These are phyloP conservation scores for Lithophane socia DNA, from an alignment of 2,888 invertebrate species.

Conservation along the genomic window DNA sequence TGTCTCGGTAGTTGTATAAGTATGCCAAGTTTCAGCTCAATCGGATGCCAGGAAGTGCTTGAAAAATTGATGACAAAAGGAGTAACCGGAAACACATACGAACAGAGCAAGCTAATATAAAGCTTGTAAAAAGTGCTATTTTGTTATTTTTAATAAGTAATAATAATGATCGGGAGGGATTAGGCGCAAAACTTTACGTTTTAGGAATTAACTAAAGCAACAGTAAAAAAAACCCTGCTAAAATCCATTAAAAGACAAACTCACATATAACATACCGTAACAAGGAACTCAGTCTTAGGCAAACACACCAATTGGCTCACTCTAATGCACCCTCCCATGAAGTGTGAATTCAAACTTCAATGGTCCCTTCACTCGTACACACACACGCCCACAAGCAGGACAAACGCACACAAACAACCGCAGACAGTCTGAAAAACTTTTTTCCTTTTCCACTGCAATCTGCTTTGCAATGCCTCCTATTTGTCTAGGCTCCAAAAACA, in stretches of 20 bases:
- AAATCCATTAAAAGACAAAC: background rate
- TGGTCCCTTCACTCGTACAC: conserved; percentile 45
- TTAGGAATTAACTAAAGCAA: background rate
- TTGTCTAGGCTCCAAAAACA: conserved; percentile 62
- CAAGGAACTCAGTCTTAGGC: conserved; percentile 23
- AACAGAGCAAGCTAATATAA: too few species aligned
- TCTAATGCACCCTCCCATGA: conserved; percentile 38
- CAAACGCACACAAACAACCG: conserved; percentile 54
- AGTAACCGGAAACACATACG: too few species aligned
- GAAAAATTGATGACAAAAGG: too few species aligned
- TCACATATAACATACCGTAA: background rate
- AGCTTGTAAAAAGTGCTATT: background rate
- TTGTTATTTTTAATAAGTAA: background rate
- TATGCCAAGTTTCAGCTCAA: too few species aligned
- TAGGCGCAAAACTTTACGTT: background rate
- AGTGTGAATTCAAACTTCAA: conserved; percentile 63
- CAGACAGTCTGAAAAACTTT: conserved; percentile 67
- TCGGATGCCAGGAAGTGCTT: too few species aligned
- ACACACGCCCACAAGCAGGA: conserved; percentile 34
- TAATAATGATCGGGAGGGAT: background rate
- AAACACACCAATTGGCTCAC: conserved; percentile 37
- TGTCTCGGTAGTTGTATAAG: too few species aligned
- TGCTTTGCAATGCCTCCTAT: conserved; percentile 71
- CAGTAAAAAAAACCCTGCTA: background rate
- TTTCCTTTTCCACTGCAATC: conserved; percentile 69